Base-by-base conservation (phyloP, 1,140 invertebrate genomes). In the Bombus vancouverensis region DNA sequence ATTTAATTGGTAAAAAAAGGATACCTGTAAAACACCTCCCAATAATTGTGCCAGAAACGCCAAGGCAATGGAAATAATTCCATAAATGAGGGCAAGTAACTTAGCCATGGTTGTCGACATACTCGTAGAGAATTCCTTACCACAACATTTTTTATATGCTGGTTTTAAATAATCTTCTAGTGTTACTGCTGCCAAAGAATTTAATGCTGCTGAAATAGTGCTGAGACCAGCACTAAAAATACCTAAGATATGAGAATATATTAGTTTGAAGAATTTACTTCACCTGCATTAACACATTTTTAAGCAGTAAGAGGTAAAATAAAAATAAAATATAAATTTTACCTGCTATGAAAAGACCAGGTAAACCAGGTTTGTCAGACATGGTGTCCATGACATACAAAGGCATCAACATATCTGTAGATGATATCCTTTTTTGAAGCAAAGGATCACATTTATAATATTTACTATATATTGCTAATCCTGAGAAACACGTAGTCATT, bases 121-220 rank as follows among this genome's bases (percentile, higher is more conserved):
- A 44, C 87, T 92, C 68, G 89, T 65, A 65, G 90, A 90, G 12
- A 95, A 87, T 82, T 94, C 91, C 22, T 73, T 74, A 3, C 85
- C 81, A 12, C 83, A 76, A n/a, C 9, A 91, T 39, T 78, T 90
- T 44, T 12, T 87, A 59, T 92, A 93, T 0, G 87, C 3, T 15
- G 94, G 94, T 92, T 97, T 97, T 3, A 98, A 93, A 91, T 98
- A 98, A 95, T 98, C 98, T 91, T 98, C 97, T 81, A 98, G 95
- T 2, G 97, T 98, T n/a, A 98, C 97, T 25, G 98, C 98, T 25
- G 98, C 97, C 37, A 98, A 94, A 22, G 98, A 98, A 94, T 98
- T 98, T 53, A 98, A 95, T 39, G 97, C 96, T 15, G 98, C 98
- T 0, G 98, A 98, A 70, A 98, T 96, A 0, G 98, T 98, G 81